Evolutionary conservation across 2,113 vertebrate species (phyloP), one percentile per base, ranked within the genome.

Genomic region (Haplochromis burtoni): DNA sequence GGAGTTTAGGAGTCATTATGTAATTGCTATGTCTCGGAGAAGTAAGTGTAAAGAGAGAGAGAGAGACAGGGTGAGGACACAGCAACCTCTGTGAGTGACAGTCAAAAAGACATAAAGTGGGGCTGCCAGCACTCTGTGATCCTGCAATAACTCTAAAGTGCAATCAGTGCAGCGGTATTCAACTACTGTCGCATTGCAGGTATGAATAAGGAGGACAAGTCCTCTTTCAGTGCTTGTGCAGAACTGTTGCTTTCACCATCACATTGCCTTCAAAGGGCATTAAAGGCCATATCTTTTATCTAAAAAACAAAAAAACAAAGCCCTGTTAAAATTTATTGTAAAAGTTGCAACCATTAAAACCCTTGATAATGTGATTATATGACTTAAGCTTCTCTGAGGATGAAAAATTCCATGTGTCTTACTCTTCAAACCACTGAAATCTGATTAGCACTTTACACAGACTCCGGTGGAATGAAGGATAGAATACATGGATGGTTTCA

Each of bases 401-500:
- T 31, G 95, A 94, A 94, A 81, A 96, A 96, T 96, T 97, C 98
- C 98, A 97, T 97, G 97, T 90, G 96, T 97, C 96, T 96, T 98
- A 98, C 96, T 96, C 98, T 98, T 98, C 98, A 99, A 96, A 95
- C 98, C 98, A 98, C 98, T 98, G 98, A 99, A 99, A 99, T 99
- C 98, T 99, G 98, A 97, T 97, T 98, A 91, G 91, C 92, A 97
- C 96, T 87, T 42, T 92, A 97, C 95, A 99, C 98, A 99, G 98
- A 99, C 98, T 99, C 98, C 98, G 98, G 98, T 99, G 98, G 98
- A 99, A 99, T 99, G 98, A 99, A 99, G 98, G 98, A 99, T 97
- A 98, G 96, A 95, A 97, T 78, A 93, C 97, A 97, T 96, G 97
- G 98, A 98, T 91, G 2, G 5, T 94, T 94, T 94, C 90, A 63